Evolutionary conservation across 2,113 vertebrate genomes (phyloP).

Genomic region (Pterophyllum scalare): DNA sequence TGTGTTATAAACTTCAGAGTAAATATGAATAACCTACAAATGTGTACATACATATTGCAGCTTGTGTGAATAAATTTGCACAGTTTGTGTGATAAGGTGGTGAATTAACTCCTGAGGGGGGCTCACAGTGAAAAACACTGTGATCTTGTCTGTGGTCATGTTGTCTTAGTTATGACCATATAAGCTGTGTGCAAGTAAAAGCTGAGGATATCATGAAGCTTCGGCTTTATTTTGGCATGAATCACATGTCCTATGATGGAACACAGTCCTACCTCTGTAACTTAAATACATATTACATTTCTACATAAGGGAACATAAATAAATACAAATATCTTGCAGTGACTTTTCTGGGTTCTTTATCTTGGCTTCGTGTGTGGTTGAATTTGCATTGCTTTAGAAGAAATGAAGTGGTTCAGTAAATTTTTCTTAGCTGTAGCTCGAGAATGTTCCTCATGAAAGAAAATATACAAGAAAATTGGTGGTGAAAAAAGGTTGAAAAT

Average conservation of each 20-base stretch:
- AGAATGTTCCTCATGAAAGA: not conserved
- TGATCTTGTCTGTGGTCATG: not conserved
- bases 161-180: not conserved
- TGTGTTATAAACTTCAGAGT: not conserved
- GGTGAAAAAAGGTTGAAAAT: not conserved
- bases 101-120: not conserved
- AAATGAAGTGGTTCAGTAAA: not conserved
- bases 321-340: not conserved
- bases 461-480: not conserved
- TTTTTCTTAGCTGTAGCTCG: not conserved
- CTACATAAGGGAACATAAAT: not conserved
- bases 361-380: not conserved
- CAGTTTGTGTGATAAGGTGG: not conserved
- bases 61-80: not conserved
- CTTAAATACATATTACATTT: not conserved
- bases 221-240: not conserved
- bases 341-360: not conserved
- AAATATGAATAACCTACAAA: not conserved
- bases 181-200: not conserved
- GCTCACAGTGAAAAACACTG: not conserved
- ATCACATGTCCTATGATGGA: conserved; percentile 22
- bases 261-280: not conserved
- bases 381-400: not conserved
- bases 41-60: not conserved
- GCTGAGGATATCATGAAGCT: not conserved